A percentile compares a stretch with the other conserved stretches of the same genome.
Conservation (phyloP, 2,113 vertebrate genomes). For the Jacana jacana region DNA sequence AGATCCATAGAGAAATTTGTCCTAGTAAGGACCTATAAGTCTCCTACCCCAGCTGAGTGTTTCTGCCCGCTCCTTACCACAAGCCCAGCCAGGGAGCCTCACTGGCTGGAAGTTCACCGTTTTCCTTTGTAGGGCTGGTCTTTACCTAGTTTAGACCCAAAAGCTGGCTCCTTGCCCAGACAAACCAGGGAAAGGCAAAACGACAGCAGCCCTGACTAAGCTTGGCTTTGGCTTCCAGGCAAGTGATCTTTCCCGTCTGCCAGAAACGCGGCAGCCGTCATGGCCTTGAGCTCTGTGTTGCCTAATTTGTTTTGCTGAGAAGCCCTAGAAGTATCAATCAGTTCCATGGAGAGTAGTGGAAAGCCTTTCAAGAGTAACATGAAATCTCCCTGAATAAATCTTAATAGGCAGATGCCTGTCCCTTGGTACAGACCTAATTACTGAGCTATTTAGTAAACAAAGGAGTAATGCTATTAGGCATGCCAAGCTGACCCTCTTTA, state of each 20-base stretch:
- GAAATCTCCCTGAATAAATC: constrained; percentile 1
- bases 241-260: not conserved
- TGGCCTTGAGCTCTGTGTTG: not conserved
- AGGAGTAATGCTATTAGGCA: not conserved
- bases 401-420: not conserved
- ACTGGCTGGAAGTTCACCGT: not conserved
- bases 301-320: not conserved
- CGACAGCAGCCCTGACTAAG: not conserved
- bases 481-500: not conserved
- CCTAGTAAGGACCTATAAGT: not conserved
- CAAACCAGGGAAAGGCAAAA: not conserved
- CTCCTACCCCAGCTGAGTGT: not conserved
- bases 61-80: not conserved
- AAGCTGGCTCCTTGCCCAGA: constrained; percentile 19
- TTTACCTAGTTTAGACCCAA: not conserved
- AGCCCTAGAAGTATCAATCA: not conserved
- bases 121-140: not conserved
- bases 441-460: constrained; percentile 1
- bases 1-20: not conserved
- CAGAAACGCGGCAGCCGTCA: rapidly evolving
- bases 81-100: not conserved
- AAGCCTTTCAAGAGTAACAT: not conserved
- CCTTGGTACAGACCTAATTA: not conserved
- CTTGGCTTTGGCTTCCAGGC: constrained; percentile 17
- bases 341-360: not conserved